Conservation (phyloP, 1,140 invertebrate genomes). For the Bombus difficillimus region DNA sequence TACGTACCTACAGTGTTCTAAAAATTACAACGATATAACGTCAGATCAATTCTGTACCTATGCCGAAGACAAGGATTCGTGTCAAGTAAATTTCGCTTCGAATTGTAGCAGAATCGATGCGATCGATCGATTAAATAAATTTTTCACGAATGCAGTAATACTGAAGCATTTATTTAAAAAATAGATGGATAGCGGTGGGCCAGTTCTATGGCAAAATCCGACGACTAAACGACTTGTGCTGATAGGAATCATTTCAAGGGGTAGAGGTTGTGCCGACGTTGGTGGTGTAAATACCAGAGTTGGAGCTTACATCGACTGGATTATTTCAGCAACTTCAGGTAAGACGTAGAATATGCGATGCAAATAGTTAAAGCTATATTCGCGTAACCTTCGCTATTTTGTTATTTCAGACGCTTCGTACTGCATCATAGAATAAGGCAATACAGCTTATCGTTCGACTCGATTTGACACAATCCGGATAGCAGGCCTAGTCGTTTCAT, state of each 20-base stretch:
- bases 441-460: not conserved
- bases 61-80: constrained; percentile 63
- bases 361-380: not conserved
- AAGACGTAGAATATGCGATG: not conserved
- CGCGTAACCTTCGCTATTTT: not conserved
- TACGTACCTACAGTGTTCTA: constrained; percentile 72
- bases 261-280: constrained; percentile 80
- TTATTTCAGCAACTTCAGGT: constrained; percentile 78
- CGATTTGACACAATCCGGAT: not conserved
- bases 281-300: constrained; percentile 82
- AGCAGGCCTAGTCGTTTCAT: not conserved
- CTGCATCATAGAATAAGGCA: constrained; percentile 51
- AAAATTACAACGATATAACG: not conserved
- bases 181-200: constrained; percentile 88
- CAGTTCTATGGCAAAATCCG: constrained; percentile 84
- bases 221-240: constrained; percentile 77
- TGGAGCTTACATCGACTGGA: constrained; percentile 83
- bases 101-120: not conserved
- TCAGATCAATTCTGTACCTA: constrained; percentile 85
- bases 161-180: constrained; percentile 22
- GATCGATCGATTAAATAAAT: not conserved
- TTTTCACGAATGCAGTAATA: not conserved
- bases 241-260: constrained; percentile 84
- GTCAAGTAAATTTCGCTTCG: constrained; percentile 63
- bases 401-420: constrained; percentile 48